Conservation (phyloP, 2,113 vertebrate species). For the Hypomesus transpacificus region DNA sequence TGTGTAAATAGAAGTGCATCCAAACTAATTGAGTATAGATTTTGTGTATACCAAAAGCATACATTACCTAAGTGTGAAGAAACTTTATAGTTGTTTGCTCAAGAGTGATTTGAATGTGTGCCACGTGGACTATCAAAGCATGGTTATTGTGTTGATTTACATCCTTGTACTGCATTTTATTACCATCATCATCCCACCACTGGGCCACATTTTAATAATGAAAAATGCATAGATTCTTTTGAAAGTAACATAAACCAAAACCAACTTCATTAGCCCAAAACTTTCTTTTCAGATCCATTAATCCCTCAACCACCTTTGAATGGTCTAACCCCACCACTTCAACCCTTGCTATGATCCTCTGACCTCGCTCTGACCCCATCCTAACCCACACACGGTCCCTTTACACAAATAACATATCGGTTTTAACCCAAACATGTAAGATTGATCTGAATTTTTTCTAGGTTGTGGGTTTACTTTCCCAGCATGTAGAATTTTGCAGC, state of each 20-base stretch:
- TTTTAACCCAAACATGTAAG: neutral
- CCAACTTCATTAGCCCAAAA: neutral
- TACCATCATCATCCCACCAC: too few species aligned
- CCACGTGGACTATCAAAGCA: too few species aligned
- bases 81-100: too few species aligned
- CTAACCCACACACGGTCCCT: neutral
- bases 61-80: too few species aligned
- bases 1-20: constrained; percentile 32
- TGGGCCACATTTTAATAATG: too few species aligned
- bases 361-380: constrained; percentile 12
- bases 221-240: too few species aligned
- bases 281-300: neutral
- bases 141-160: too few species aligned
- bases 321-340: neutral
- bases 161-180: too few species aligned
- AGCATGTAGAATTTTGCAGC: constrained; percentile 7
- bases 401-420: constrained; percentile 2
- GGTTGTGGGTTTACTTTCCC: neutral
- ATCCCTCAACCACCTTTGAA: constrained; percentile 1
- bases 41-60: too few species aligned
- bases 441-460: constrained; percentile 5
- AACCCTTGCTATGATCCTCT: constrained; percentile 1
- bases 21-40: too few species aligned
- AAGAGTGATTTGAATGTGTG: too few species aligned
- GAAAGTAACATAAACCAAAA: too few species aligned